Base-by-base conservation (phyloP, 2,113 vertebrate species). In the Chaetura pelagica region DNA sequence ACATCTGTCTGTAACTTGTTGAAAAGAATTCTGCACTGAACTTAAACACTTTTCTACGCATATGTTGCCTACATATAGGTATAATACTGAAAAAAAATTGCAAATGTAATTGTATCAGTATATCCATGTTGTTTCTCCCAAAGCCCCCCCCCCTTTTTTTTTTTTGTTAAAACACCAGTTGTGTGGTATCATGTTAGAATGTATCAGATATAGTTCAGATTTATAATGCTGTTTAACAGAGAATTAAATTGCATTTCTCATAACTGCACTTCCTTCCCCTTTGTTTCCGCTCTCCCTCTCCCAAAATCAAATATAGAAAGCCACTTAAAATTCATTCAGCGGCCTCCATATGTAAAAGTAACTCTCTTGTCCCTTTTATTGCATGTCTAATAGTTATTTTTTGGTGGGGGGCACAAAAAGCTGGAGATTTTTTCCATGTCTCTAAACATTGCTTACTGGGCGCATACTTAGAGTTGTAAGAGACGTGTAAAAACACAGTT, bases 181-280 rank as follows among this genome's bases (percentile, higher is more conserved):
- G 5, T 84, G 82, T n/a, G 57, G 58, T 76, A 75, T 85, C 64
- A 29, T 38, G 48, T 79, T 82, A 89, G 72, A 76, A 72, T 72
- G 81, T 61, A 83, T 80, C 66, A 90, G 91, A 52, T 93, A 52
- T 7, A 90, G 84, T 20, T 88, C 46, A 62, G 55, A 84, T 83
- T 89, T 86, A 79, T 44, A 84, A n/a, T 30, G 8, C 62, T 93
- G 18, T 69, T 91, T 77, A 84, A 76, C 72, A 86, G 66, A 97
- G 89, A 89, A 96, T 77, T 84, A 72, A 85, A 94, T 89, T 73
- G 54, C 48, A 32, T 95, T 93, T 92, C 75, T 95, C 66, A 34
- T 78, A 82, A 52, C 62, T 87, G 51, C 16, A 81, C 86, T 97
- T 94, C 95, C 86, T 94, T 95, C 90, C 94, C 76, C 57, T 93